phyloP scores from a whole-genome alignment of 2,888 invertebrate species.

The Drosophila monieri region DNA sequence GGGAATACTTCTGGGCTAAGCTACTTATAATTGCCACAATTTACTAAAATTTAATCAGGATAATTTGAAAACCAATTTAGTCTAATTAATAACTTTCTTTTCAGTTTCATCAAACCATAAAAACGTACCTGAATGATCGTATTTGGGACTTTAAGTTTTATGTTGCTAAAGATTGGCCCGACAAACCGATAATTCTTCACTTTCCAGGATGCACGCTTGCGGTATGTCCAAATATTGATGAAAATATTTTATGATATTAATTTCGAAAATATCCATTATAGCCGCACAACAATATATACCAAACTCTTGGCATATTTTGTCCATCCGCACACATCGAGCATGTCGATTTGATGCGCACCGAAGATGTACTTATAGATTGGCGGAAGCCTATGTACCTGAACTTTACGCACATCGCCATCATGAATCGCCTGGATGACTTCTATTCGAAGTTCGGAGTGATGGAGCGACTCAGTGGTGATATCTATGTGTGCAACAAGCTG shows the following conservation, averaged over 20 bases:
- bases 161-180: slow-evolving; percentile 94
- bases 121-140: slow-evolving; percentile 93
- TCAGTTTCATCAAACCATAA: slow-evolving; percentile 95
- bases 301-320: slow-evolving; percentile 94
- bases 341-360: slow-evolving; percentile 89
- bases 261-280: slow-evolving; percentile 76
- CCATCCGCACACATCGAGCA: slow-evolving; percentile 90
- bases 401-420: slow-evolving; percentile 92
- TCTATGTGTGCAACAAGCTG: slow-evolving; percentile 89
- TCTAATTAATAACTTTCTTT: slow-evolving; percentile 4
- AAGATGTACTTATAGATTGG: slow-evolving; percentile 92
- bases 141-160: slow-evolving; percentile 96
- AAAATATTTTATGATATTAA: not conserved
- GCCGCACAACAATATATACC: slow-evolving; percentile 92
- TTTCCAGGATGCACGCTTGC: slow-evolving; percentile 95
- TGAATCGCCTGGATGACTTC: slow-evolving; percentile 90
- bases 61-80: not conserved
- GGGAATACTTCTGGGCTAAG: slow-evolving; percentile 3
- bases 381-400: slow-evolving; percentile 92
- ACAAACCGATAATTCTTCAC: slow-evolving; percentile 92
- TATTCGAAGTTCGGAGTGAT: slow-evolving; percentile 87
- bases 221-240: too few species aligned
- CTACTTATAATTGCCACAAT: slow-evolving; percentile 12
- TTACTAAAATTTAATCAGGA: not conserved
- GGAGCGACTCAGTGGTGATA: slow-evolving; percentile 92